Evolutionary conservation across 2,113 vertebrate species (phyloP).

Genomic region (Okapia johnstoni): DNA sequence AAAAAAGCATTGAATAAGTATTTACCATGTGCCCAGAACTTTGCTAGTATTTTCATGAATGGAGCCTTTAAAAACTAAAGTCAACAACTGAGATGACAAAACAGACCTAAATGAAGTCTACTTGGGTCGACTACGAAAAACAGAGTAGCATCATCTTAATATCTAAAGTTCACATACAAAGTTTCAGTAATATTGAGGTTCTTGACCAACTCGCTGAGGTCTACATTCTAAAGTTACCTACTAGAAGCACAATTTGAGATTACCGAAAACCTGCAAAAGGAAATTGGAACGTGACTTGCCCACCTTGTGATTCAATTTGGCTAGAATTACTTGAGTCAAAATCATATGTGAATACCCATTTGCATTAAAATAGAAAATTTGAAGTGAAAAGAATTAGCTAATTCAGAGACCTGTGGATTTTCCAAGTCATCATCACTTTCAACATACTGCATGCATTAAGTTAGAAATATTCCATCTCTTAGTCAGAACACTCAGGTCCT

Average conservation of each 20-base stretch:
- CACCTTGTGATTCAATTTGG: slow-evolving; percentile 8
- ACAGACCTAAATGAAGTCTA: not conserved
- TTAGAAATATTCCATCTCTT: slow-evolving; percentile 34
- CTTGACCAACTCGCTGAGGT: not conserved
- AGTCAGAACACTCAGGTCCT: slow-evolving; percentile 4
- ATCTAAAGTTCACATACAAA: not conserved
- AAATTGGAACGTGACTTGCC: slow-evolving; percentile 12
- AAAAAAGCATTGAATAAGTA: not conserved
- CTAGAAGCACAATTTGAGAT: not conserved
- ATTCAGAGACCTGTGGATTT: slow-evolving; percentile 14
- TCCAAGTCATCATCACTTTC: slow-evolving; percentile 1
- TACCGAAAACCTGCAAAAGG: not conserved
- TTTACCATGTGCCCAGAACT: not conserved
- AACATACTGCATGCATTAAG: not conserved
- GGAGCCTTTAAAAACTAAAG: not conserved
- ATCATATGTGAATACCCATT: not conserved
- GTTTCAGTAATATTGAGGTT: not conserved
- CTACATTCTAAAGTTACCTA: not conserved
- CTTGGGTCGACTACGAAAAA: not conserved
- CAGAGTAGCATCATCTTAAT: not conserved
- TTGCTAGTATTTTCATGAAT: not conserved
- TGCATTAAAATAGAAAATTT: slow-evolving; percentile 28
- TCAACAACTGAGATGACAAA: not conserved
- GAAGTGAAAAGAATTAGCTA: not conserved
- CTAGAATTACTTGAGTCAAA: slow-evolving; percentile 7